Conservation (phyloP, 2,113 vertebrate species). For the Mesitornis unicolor region DNA sequence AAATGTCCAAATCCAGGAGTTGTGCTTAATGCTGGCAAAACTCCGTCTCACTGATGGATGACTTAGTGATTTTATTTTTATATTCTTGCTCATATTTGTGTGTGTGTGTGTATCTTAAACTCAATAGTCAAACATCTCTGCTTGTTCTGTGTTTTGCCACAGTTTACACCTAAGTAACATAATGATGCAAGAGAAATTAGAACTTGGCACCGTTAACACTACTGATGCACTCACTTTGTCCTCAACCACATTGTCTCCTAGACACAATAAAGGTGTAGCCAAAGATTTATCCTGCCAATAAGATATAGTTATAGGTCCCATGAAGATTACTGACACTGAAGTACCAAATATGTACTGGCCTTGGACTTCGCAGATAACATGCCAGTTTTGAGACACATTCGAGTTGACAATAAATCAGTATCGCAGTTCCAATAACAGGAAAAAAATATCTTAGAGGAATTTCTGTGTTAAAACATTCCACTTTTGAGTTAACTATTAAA, state of each 20-base stretch:
- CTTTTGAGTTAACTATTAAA: slow-evolving; percentile 19
- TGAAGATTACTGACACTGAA: slow-evolving; percentile 43
- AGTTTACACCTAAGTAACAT: background rate
- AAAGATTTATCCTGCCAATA: slow-evolving; percentile 47
- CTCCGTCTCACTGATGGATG: background rate
- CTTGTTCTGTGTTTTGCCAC: background rate
- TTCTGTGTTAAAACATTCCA: background rate
- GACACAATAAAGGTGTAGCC: background rate
- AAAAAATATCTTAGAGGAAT: slow-evolving; percentile 21
- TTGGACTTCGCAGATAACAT: slow-evolving; percentile 61
- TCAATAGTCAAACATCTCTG: background rate
- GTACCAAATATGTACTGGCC: slow-evolving; percentile 53
- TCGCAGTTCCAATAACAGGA: slow-evolving; percentile 8
- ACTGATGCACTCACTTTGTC: background rate
- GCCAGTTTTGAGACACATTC: slow-evolving; percentile 59
- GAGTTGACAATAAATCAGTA: slow-evolving; percentile 36
- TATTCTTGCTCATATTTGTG: background rate
- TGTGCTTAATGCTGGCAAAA: background rate
- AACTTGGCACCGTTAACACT: background rate
- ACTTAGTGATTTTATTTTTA: background rate
- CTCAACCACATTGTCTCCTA: background rate
- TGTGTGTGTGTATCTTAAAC: background rate
- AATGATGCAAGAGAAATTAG: background rate
- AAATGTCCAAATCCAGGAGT: background rate
- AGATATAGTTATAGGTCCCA: slow-evolving; percentile 32